Conservation (phyloP, 2,797 vertebrate species). For the Galago senegalensis region DNA sequence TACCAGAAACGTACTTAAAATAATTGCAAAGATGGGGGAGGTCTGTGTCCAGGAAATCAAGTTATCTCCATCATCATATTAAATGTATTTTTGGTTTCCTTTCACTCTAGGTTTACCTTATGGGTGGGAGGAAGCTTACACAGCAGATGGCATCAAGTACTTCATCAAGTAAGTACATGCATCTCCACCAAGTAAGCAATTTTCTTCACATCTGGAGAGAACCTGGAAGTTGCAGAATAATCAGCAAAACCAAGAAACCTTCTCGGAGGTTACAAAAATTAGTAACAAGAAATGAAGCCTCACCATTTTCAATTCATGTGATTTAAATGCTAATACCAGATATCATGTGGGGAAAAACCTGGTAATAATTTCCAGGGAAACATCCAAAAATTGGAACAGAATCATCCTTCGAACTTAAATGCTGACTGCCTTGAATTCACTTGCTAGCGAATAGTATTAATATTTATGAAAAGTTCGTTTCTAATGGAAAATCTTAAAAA, state of each 20-base stretch:
- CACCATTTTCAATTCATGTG: conserved; percentile 63
- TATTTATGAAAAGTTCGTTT: conserved; percentile 58
- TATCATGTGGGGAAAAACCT: conserved; percentile 15
- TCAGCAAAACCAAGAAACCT: conserved; percentile 80
- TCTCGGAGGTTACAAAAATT: conserved; percentile 78
- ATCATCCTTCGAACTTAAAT: conserved; percentile 49
- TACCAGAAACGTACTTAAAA: conserved; percentile 62
- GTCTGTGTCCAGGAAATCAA: conserved; percentile 70
- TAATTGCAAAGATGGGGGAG: conserved; percentile 74
- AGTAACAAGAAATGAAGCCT: conserved; percentile 75
- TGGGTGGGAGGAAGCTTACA: conserved; percentile 96
- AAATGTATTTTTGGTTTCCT: conserved; percentile 81
- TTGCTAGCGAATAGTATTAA: conserved; percentile 12
- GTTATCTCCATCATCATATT: conserved; percentile 77
- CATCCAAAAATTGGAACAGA: conserved; percentile 20
- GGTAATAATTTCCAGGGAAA: conserved; percentile 58
- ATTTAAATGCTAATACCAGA: conserved; percentile 73
- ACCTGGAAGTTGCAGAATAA: conserved; percentile 78
- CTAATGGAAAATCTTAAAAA: conserved; percentile 43
- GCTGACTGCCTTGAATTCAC: conserved; percentile 16
- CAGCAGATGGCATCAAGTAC: conserved; percentile 95
- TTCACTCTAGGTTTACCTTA: conserved; percentile 93
- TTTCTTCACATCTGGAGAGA: conserved; percentile 84
- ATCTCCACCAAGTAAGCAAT: conserved; percentile 83
- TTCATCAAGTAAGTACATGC: conserved; percentile 95